Base-by-base conservation (phyloP, 2,888 invertebrate genomes). In the Laspeyria flexula region DNA sequence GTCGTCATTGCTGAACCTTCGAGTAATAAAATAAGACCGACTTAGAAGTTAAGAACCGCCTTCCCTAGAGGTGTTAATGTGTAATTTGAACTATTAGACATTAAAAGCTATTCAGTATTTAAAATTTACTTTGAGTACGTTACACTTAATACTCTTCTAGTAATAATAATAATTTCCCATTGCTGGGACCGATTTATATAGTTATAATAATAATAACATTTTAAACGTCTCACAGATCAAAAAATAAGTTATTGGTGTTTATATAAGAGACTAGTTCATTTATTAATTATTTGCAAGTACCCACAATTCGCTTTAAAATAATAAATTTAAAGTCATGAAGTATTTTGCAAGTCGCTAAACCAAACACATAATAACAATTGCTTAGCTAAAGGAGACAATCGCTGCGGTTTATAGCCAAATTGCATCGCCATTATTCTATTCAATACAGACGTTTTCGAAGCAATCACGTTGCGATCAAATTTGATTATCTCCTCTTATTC, bases 341-440 rank as follows among this genome's bases (percentile, higher is more conserved):
- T 40, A 57, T 55, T 44, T 51, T 50, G 42, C 18, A 52, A 45
- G 48, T 60, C 31, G 43, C 29, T 40, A 37, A 45, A 53, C 41
- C 56, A 46, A 43, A 53, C 6, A 39, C 40, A 40, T 42, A 45
- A 48, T 46, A 50, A 49, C 55, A 61, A 64, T 56, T 64, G 59
- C 61, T 62, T 58, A 54, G 47, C 43, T 39, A 53, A 27, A 49
- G 44, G 56, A 38, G 52, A 55, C 51, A 57, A 63, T 71, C 60
- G 55, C 43, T 50, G 48, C 41, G 31, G 41, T 63, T 69, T 65
- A 68, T 68, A 54, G 52, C 49, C 60, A 79, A 83, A 83, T 83
- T 83, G 78, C 70, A 59, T 64, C 46, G 50, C 77, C 67, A 88
- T 87, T 86, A 88, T 86, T 74, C 85, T 79, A 85, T 88, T 85